phyloP scores from a whole-genome alignment of 2,888 invertebrate genomes.

The Neoascia interrupta region DNA sequence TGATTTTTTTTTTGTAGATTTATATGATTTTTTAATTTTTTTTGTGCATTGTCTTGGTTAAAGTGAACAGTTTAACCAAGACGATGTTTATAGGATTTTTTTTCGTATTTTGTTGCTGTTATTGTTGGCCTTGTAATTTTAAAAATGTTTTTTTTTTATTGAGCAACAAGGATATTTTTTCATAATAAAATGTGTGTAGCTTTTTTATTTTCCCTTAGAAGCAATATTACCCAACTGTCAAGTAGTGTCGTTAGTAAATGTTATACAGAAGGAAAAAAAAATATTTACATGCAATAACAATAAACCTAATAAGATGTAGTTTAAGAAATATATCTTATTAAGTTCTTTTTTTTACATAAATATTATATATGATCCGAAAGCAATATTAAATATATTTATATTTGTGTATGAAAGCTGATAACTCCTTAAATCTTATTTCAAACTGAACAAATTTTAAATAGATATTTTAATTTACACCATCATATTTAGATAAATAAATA shows the following conservation, averaged over 20 bases:
- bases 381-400: slow-evolving; percentile 33
- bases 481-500: slow-evolving; percentile 48
- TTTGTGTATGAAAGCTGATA: slow-evolving; percentile 55
- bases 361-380: slow-evolving; percentile 4
- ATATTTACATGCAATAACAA: too few relatives aligned
- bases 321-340: background rate
- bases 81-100: too few relatives aligned
- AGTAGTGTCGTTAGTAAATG: background rate
- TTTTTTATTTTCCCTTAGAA: background rate
- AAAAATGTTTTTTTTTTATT: background rate
- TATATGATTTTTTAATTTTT: slow-evolving; percentile 1
- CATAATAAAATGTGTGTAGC: slow-evolving; percentile 31
- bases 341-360: background rate
- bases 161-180: slow-evolving; percentile 50
- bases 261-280: background rate
- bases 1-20: background rate
- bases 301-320: too few relatives aligned
- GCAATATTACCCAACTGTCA: background rate
- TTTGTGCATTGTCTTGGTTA: too few relatives aligned
- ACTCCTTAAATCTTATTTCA: slow-evolving; percentile 14
- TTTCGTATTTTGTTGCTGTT: slow-evolving; percentile 39
- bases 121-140: slow-evolving; percentile 28
- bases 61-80: too few relatives aligned
- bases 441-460: slow-evolving; percentile 1
- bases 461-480: slow-evolving; percentile 69